These are phyloP conservation scores for Periophthalmodon schlosseri DNA, from an alignment of 2,113 vertebrate species.

Conservation along the genomic window DNA sequence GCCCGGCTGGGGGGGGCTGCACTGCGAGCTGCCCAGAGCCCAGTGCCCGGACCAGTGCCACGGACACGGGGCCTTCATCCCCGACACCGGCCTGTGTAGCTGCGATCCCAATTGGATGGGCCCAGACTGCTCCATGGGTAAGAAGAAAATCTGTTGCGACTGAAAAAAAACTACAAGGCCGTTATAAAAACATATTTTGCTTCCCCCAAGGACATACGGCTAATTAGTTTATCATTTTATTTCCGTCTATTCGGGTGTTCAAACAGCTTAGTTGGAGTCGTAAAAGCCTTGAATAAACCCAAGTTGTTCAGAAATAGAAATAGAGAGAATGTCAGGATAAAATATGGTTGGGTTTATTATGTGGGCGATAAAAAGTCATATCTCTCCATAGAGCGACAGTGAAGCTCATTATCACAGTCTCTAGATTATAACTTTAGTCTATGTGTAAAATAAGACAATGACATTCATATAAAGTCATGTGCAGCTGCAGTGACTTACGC, in stretches of 20 bases:
- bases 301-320: conserved; percentile 41
- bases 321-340: conserved; percentile 41
- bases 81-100: conserved; percentile 93
- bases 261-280: conserved; percentile 26
- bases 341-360: conserved; percentile 28
- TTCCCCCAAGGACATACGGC: conserved; percentile 24
- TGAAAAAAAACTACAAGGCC: neutral
- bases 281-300: conserved; percentile 22
- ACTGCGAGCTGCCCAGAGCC: conserved; percentile 90
- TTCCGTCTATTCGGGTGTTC: conserved; percentile 34
- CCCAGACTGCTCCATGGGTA: conserved; percentile 96
- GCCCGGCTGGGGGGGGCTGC: conserved; percentile 95
- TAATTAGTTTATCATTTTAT: conserved; percentile 48
- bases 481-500: neutral
- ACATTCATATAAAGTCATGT: conserved; percentile 12
- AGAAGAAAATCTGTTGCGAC: conserved; percentile 45
- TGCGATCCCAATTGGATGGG: conserved; percentile 99
- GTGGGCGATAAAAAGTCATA: conserved; percentile 26
- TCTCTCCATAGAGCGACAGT: conserved; percentile 22
- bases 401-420: conserved; percentile 34
- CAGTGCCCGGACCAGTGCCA: conserved; percentile 98
- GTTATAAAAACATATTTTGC: conserved; percentile 13
- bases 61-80: conserved; percentile 92
- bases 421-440: conserved; percentile 24
- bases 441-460: conserved; percentile 10